Base-by-base conservation (phyloP, 2,797 vertebrate species). In the Phaenicophaeus curvirostris region DNA sequence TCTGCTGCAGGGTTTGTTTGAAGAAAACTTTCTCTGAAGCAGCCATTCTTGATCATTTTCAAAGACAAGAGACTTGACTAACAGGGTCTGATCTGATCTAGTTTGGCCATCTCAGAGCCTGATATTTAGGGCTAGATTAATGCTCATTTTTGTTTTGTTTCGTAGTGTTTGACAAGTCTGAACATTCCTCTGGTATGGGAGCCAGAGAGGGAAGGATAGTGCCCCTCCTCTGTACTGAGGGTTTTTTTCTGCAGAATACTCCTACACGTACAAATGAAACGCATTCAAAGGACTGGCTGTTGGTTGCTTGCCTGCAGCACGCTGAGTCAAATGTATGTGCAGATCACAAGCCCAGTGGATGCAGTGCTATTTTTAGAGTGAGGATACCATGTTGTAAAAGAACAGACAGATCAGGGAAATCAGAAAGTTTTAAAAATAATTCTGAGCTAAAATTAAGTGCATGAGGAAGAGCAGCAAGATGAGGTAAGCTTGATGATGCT, bases 301-400 rank as follows among this genome's bases (percentile, higher is more conserved):
- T 39, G 85, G 79, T 93, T 91, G 66, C 85, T 92, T 94, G 95
- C 96, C 90, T 85, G 94, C 94, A 90, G 90, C 96, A 55, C 3
- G 62, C 94, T 96, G 95, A 96, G 95, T 96, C 96, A 96, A 96
- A 96, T 18, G 9, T 93, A 73, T 93, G 80, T 93, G 93, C 87
- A 90, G 90, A 96, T 96, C 96, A 93, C 93, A 96, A 95, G 94
- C 94, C 87, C 87, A 33, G 93, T 88, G 93, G 85, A 94, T 93
- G 69, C 76, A 48, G 39, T 6, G 35, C 83, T 96, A 95, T 96
- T 94, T 96, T 94, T 96, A 96, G 91, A 24, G 46, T 21, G 55
- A 95, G 85, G 67, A 88, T 94, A 94, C 76, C 85, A 87, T 84
- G 67, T 37, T 91, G 80, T 59, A 69, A 54, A 87, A 87, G 66